Evolutionary conservation across 2,113 vertebrate genomes (phyloP), one percentile per base, ranked within the genome.

Genomic region (Apaloderma vittatum): DNA sequence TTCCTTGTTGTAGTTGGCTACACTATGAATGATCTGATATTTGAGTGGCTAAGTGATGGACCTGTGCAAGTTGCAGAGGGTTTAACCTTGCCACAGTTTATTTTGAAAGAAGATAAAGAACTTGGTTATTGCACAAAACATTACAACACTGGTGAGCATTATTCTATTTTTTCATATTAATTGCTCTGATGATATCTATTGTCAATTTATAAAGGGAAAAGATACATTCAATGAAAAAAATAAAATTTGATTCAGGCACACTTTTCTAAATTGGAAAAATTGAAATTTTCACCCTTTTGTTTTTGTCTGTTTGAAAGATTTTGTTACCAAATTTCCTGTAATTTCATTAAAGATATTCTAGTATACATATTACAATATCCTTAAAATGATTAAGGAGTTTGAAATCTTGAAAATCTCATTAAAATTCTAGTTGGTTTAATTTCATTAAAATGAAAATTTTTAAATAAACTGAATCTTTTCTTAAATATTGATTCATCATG

Each of bases 21-120:
- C 97, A 99, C 99, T 19, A 99, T 99, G 99, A 99, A 99, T 71
- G 99, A 99, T 96, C 97, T 99, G 97, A 98, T 99, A 96, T 99
- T 99, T 88, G 99, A 99, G 97, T 99, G 99, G 99, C 86, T 99
- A 98, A 99, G 99, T 76, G 98, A 99, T 57, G 99, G 98, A 9
- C 98, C 99, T 2, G 99, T 99, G 68, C 99, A 99, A 98, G 99
- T 99, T 43, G 99, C 99, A 11, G 99, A 99, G 7, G 99, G 99
- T 48, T 95, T 99, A 92, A 99, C 99, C 1, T 97, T 99, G 95
- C 99, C 99, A 57, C 99, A 99, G 96, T 99, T 99, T 97, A 99
- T 99, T 92, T 98, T 99, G 98, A 99, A 98, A 96, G 99, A 99
- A 83, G 99, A 99, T 92, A 99, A 99, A 86, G 99, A 99, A 96